Percentiles rank a stretch among this genome's conserved stretches.
phyloP scores from a whole-genome alignment of 1,140 invertebrate species.

The Aphis craccivora region DNA sequence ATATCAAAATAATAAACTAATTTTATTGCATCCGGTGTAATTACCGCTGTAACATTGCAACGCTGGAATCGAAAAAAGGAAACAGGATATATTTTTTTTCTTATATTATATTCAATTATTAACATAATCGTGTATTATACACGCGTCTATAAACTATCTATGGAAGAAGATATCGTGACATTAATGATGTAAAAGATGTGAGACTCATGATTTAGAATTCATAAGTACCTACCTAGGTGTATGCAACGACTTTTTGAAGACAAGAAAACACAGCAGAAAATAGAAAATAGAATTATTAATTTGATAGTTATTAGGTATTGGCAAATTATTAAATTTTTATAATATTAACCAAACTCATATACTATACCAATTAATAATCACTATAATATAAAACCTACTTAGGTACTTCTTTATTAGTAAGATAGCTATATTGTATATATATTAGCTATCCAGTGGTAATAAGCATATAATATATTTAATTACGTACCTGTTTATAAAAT shows the following conservation, averaged over 20 bases:
- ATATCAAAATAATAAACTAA: not conserved
- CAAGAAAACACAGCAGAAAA: not conserved
- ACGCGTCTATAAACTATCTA: not conserved
- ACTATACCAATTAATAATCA: too few species aligned
- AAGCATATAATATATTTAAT: too few species aligned
- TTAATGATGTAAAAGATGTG: not conserved
- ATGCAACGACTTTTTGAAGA: not conserved
- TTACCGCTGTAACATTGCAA: not conserved
- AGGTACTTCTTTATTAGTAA: too few species aligned
- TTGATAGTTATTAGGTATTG: not conserved
- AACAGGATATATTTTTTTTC: constrained; percentile 10
- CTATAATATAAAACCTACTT: too few species aligned
- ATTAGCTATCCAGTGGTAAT: too few species aligned
- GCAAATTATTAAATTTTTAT: too few species aligned
- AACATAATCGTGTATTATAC: not conserved
- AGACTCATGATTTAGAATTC: not conserved
- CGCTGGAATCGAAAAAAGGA: not conserved
- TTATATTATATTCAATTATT: not conserved
- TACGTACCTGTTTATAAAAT: too few species aligned
- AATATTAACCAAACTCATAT: too few species aligned
- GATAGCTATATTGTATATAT: too few species aligned
- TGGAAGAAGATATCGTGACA: not conserved
- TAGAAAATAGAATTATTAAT: not conserved
- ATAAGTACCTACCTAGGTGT: not conserved
- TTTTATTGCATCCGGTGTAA: constrained; percentile 36